Base-by-base conservation (phyloP, 1,140 invertebrate species). In the Zophobas atratus region DNA sequence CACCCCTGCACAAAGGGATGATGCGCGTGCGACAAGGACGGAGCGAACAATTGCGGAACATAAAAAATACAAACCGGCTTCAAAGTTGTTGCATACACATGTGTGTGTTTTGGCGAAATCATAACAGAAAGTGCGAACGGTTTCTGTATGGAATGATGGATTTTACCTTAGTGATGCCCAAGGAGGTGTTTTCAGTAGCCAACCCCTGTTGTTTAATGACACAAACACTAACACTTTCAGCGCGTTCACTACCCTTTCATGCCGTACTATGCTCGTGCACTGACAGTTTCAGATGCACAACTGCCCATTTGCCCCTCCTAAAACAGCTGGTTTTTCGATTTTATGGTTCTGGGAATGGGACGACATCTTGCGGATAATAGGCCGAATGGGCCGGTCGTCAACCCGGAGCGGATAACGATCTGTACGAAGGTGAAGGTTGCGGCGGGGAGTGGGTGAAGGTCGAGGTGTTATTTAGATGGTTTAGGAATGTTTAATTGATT, bases 171-270 rank as follows among this genome's bases (percentile, higher is more conserved):
- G 32, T 2, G 43, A 34, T n/a, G 34, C 41, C 36, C 2, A 39
- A 51, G 8, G 70, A 77, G 76, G 49, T 51, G 39, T 73, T n/a
- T 77, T 55, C 60, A 46, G 60, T 48, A 6, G 53, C 56, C 67
- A 67, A 74, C 39, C 71, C 67, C 60, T 49, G 46, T 6, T 74
- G 71, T 57, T 53, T 20, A 20, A 56, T 43, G 57, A 51, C 56
- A 79, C 63, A 79, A 41, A 70, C 72, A 79, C 73, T 34, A 34
- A 36, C 73, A 79, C 73, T 70, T 51, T 38, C 49, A 75, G 70
- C 77, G 72, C 77, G 73, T 71, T 56, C 73, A 75, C 77, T 79
- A 79, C 77, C 77, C 73, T 79, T 43, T 79, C 77, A 79, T 79
- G 38, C 71, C 77, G 60, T 79, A 63, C 72, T 79, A 71, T 79